Evolutionary conservation across 2,888 invertebrate genomes (phyloP).

Genomic region (Andrena praecox): DNA sequence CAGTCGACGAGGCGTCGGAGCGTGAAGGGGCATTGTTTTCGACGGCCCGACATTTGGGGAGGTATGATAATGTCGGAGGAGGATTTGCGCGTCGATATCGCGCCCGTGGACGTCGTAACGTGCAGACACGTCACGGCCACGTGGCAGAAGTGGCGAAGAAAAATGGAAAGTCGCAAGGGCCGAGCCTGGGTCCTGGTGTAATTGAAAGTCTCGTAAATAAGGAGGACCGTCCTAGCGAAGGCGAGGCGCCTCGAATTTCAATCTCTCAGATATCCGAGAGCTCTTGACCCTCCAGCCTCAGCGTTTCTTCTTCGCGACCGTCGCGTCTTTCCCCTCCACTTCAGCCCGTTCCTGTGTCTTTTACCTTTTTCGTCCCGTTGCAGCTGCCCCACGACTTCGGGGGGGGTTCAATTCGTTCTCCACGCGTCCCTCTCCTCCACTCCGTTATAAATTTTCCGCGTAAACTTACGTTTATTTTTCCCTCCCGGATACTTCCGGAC

Average conservation of each 20-base stretch:
- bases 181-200: constrained; percentile 45
- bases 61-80: constrained; percentile 26
- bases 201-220: constrained; percentile 71
- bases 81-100: constrained; percentile 27
- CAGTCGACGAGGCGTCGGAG: constrained; percentile 22
- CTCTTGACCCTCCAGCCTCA: constrained; percentile 60
- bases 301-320: constrained; percentile 53
- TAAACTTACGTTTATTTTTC: constrained; percentile 53
- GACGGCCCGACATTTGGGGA: constrained; percentile 43
- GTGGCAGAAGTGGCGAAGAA: constrained; percentile 35
- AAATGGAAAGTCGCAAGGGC: constrained; percentile 42
- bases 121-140: constrained; percentile 41
- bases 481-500: constrained; percentile 18
- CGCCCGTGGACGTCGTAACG: constrained; percentile 14
- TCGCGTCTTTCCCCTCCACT: constrained; percentile 20
- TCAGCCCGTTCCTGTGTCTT: constrained; percentile 20
- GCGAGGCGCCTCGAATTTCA: constrained; percentile 64
- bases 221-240: constrained; percentile 50
- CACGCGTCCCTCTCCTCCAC: neutral
- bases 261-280: constrained; percentile 64
- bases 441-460: constrained; percentile 48
- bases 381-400: constrained; percentile 38
- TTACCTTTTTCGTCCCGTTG: constrained; percentile 38
- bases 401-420: constrained; percentile 31
- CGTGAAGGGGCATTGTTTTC: constrained; percentile 10